Evolutionary conservation across 92 coral and sea anemone species (phyloP), one percentile per base, ranked within the genome.

Genomic region (Porites evermanni): DNA sequence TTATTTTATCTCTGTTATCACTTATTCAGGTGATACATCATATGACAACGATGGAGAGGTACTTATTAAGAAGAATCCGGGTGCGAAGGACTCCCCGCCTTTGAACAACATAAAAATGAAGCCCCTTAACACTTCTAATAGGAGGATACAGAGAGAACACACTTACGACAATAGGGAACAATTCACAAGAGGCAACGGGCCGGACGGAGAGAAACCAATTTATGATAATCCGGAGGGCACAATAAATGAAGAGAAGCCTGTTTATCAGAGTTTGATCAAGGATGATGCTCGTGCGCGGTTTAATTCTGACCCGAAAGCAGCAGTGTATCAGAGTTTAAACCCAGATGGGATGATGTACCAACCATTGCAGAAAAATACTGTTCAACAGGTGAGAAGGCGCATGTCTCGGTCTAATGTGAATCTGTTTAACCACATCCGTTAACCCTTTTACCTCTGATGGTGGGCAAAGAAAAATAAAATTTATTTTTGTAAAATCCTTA

Each of bases 291-390:
- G 63, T 24, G 69, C 54, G 20, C 32, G 51, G 12, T 18, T 6
- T 17, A 81, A 58, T 9, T 54, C 54, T 7, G 67, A 69, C 12
- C n/a, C 53, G 7, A 70, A 24, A n/a, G 21, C 23, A 53, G 18
- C 32, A 9, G 14, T 66, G 5, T 83, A 83, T 52, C 80, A 83
- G 70, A 83, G 87, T 53, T 64, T 83, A 14, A 56, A 83, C 64
- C 80, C 64, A 0, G 87, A 74, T 24, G 68, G 64, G 1, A 9
- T 74, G 63, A 61, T 83, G 21, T 83, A 83, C n/a, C 87, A 83
- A 21, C 80, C 87, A 5, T 65, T 83, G 18, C 53, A 23, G 6
- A 73, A 63, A 65, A 74, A 44, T 47, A 53, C 1, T 18, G 72
- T 11, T 0, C 71, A 67, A 2, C 61, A 73, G 80, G 87, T 83